Conservation (phyloP, 2,113 vertebrate species). For the Cynoglossus semilaevis region DNA sequence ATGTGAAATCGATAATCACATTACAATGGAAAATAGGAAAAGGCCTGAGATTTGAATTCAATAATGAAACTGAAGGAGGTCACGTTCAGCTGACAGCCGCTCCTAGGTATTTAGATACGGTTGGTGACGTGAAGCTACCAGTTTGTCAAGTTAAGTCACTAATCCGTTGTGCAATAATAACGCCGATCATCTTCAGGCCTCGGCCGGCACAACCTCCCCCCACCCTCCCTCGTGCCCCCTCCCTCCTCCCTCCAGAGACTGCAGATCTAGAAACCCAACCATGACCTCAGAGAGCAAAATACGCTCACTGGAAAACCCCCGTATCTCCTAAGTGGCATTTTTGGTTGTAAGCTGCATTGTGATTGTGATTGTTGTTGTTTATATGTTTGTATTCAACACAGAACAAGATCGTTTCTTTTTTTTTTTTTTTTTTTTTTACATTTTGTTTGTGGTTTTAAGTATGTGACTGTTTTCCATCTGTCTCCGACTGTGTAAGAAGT, state of each 20-base stretch:
- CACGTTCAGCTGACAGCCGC: neutral
- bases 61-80: constrained; percentile 24
- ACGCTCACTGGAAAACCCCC: constrained; percentile 62
- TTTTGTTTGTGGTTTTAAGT: constrained; percentile 26
- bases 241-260: constrained; percentile 44
- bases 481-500: constrained; percentile 15
- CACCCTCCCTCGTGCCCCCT: neutral
- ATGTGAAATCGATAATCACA: neutral
- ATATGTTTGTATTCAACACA: constrained; percentile 17
- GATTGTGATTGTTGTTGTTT: constrained; percentile 21
- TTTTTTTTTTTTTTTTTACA: neutral
- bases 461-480: constrained; percentile 39
- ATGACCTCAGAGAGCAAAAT: constrained; percentile 63
- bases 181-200: constrained; percentile 34
- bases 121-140: constrained; percentile 25
- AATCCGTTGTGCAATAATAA: constrained; percentile 28
- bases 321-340: constrained; percentile 41
- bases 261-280: constrained; percentile 57
- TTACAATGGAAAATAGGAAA: neutral
- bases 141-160: constrained; percentile 42
- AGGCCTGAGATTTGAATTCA: neutral
- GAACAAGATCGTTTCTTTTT: neutral
- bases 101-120: neutral
- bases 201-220: neutral
- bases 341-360: constrained; percentile 34